A percentile compares a stretch with the other conserved stretches of the same genome.
These are phyloP conservation scores for Microctonus aethiopoides DNA, from an alignment of 2,888 invertebrate species.

Conservation along the genomic window DNA sequence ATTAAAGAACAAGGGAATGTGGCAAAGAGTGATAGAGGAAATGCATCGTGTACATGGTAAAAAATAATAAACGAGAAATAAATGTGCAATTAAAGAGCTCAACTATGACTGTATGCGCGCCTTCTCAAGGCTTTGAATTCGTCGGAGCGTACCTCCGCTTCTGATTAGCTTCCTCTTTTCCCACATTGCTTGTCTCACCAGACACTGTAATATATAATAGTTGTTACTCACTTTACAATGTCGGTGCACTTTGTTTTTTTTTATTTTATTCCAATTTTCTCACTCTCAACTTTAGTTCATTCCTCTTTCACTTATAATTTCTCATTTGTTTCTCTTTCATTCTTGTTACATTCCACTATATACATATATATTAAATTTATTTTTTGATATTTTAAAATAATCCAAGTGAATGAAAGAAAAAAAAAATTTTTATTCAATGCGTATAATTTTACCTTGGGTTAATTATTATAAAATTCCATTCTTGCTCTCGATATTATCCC, in stretches of 20 bases:
- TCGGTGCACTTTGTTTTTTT: not conserved
- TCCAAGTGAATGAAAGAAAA: not conserved
- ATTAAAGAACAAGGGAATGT: not conserved
- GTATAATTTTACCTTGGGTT: not conserved
- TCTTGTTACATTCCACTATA: not conserved
- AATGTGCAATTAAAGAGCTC: slow-evolving; percentile 44
- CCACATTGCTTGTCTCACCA: slow-evolving; percentile 58
- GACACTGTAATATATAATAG: not conserved
- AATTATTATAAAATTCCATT: not conserved
- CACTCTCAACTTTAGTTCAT: not conserved
- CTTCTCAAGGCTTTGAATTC: slow-evolving; percentile 60
- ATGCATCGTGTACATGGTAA: slow-evolving; percentile 16
- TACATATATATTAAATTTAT: no score
- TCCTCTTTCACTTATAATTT: slow-evolving; percentile 13
- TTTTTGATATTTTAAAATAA: not conserved
- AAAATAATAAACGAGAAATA: slow-evolving; percentile 12
- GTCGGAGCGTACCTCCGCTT: slow-evolving; percentile 65
- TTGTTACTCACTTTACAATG: not conserved
- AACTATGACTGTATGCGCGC: slow-evolving; percentile 36
- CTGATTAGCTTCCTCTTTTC: slow-evolving; percentile 68
- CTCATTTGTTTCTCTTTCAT: not conserved
- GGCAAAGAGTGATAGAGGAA: slow-evolving; percentile 35
- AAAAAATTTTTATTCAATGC: not conserved
- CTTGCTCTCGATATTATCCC: not conserved
- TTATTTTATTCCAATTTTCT: not conserved